Base-by-base conservation (phyloP, 2,113 vertebrate genomes). In the Pholis gunnellus region DNA sequence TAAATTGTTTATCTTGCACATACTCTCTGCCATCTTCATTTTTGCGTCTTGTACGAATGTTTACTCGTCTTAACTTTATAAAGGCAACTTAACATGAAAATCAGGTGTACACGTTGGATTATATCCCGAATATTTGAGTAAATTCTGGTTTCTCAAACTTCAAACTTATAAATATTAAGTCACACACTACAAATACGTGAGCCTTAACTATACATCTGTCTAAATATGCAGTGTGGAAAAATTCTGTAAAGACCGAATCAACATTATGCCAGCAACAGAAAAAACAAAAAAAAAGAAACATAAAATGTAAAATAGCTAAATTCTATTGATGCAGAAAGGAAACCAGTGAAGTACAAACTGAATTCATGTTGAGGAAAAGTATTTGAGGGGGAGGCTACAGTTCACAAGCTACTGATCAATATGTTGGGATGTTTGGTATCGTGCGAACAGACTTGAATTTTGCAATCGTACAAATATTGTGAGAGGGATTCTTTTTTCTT, bases 201-300 rank as follows among this genome's bases (percentile, higher is more conserved):
- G 57, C 13, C 27, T 52, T 38, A 57, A 54, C 36, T 2, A 56
- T 75, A 44, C 22, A 78, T 85, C 34, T 67, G 40, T 69, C 64
- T 17, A 61, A 72, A 71, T 46, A 59, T 31, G 50, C 13, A 54
- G 29, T 1, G 0, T 60, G 60, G 46, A 25, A 61, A 52, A 79
- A 72, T 50, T 72, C 63, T 77, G 40, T 65, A 20, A 6, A 78
- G 50, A 74, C 25, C 27, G 22, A 70, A 83, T 75, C 56, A 72
- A 79, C 29, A 57, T 64, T 57, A 67, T 69, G 54, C 50, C 31
- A 75, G 34, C 74, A 84, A 67, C 74, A 67, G 70, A 52, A 48
- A 70, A 75, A 17, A 17, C 9, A 48, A 59, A 15, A 38, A 13
- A 14, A 46, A 42, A 36, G 5, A 46, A 57, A 38, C 1, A 65